Conservation (phyloP, 2,113 vertebrate genomes). For the Vidua macroura region DNA sequence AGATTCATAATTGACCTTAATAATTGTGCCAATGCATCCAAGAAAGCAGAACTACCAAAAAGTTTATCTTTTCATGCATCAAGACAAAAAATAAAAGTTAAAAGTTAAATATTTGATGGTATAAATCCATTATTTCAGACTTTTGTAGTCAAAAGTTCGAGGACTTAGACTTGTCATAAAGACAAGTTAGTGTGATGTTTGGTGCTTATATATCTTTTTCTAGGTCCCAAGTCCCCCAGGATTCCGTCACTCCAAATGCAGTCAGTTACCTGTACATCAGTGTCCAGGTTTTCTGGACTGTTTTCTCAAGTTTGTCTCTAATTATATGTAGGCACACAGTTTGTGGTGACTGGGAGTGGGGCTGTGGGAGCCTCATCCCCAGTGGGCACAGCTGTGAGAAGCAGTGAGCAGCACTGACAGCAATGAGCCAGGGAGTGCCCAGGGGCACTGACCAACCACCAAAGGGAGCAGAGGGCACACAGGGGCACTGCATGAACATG, state of each 20-base stretch:
- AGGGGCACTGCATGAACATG: fast-evolving
- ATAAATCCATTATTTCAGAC: neutral
- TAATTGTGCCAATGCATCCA: neutral
- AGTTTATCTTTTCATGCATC: neutral
- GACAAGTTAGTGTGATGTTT: neutral
- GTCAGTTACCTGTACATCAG: neutral
- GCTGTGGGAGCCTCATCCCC: neutral
- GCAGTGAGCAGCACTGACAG: neutral
- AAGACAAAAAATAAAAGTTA: neutral
- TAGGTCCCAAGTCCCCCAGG: neutral
- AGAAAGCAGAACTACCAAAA: neutral
- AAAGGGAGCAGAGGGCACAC: neutral
- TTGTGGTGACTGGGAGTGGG: neutral
- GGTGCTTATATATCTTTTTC: neutral
- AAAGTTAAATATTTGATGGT: neutral
- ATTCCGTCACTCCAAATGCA: neutral
- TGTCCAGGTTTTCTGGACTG: neutral
- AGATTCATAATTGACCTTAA: neutral
- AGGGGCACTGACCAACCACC: neutral
- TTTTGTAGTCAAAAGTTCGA: neutral
- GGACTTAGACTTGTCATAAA: neutral
- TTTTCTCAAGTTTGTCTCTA: neutral
- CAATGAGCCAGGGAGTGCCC: neutral
- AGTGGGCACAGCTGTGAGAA: neutral
- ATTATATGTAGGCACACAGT: neutral